Percentiles rank a stretch among this genome's conserved stretches.
phyloP scores from a whole-genome alignment of 1,140 invertebrate genomes.

The Scaptomyza montana region DNA sequence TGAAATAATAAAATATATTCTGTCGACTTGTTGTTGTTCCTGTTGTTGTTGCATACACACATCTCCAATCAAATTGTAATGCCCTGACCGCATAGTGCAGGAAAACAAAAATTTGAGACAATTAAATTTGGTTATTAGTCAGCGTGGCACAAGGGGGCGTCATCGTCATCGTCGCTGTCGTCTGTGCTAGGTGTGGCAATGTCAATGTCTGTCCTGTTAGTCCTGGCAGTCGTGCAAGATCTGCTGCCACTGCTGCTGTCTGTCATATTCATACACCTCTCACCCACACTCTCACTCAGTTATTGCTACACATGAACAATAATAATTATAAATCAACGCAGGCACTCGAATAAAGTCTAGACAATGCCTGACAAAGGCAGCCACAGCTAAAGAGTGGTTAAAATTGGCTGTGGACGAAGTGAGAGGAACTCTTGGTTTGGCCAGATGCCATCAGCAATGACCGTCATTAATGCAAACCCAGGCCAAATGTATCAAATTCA shows the following conservation, averaged over 20 bases:
- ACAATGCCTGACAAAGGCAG: constrained; percentile 76
- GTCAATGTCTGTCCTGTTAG: constrained; percentile 32
- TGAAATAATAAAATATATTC: constrained; percentile 81
- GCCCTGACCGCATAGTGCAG: constrained; percentile 71
- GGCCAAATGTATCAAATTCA: constrained; percentile 51
- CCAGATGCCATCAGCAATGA: constrained; percentile 50
- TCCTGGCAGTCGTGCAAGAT: too few relatives aligned
- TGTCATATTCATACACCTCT: neutral
- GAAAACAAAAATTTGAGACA: constrained; percentile 81
- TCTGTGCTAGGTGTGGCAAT: constrained; percentile 57
- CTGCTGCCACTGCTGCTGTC: neutral
- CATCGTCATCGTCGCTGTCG: constrained; percentile 41
- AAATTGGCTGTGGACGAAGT: constrained; percentile 4
- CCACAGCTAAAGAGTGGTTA: constrained; percentile 15
- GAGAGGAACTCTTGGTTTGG: constrained; percentile 35
- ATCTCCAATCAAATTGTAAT: neutral
- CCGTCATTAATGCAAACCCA: constrained; percentile 45
- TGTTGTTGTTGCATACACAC: constrained; percentile 9
- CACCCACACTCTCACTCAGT: neutral
- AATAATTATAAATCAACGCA: constrained; percentile 82
- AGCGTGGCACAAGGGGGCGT: constrained; percentile 48
- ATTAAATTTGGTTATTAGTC: constrained; percentile 82
- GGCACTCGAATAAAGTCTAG: constrained; percentile 76
- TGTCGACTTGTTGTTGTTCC: constrained; percentile 34
- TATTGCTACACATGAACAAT: constrained; percentile 63